Evolutionary conservation across 2,113 vertebrate species (phyloP).

Genomic region (Mormoops blainvillei): DNA sequence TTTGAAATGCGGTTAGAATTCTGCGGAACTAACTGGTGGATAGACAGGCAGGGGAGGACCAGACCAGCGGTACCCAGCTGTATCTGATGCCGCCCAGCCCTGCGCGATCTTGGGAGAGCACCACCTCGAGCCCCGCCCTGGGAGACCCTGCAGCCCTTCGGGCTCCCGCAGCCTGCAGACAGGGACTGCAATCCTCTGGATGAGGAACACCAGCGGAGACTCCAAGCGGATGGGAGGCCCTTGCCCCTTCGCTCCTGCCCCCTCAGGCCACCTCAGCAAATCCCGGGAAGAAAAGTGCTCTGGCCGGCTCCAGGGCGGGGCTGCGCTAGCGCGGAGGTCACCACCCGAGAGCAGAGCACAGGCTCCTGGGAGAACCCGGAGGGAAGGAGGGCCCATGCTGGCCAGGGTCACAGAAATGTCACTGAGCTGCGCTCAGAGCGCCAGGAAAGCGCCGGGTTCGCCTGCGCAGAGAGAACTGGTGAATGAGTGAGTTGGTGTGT

Average conservation of each 20-base stretch:
- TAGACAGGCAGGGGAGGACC: neutral
- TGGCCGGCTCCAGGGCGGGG: neutral
- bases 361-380: fast-evolving
- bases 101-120: fast-evolving
- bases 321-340: fast-evolving
- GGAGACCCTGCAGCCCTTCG: fast-evolving
- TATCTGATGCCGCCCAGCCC: neutral
- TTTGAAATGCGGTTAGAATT: neutral
- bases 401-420: neutral
- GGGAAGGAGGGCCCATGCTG: fast-evolving
- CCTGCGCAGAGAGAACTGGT: neutral
- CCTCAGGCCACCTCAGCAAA: fast-evolving
- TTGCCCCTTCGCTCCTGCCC: too few relatives aligned
- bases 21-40: neutral
- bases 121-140: fast-evolving
- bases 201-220: fast-evolving
- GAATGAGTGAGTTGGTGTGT: neutral
- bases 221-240: too few relatives aligned
- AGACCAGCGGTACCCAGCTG: fast-evolving
- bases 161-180: neutral
- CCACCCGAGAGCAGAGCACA: fast-evolving
- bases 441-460: fast-evolving
- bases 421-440: fast-evolving
- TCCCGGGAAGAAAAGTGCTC: neutral
- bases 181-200: neutral